Conservation (phyloP, 2,888 invertebrate genomes). For the Adelphocoris suturalis region DNA sequence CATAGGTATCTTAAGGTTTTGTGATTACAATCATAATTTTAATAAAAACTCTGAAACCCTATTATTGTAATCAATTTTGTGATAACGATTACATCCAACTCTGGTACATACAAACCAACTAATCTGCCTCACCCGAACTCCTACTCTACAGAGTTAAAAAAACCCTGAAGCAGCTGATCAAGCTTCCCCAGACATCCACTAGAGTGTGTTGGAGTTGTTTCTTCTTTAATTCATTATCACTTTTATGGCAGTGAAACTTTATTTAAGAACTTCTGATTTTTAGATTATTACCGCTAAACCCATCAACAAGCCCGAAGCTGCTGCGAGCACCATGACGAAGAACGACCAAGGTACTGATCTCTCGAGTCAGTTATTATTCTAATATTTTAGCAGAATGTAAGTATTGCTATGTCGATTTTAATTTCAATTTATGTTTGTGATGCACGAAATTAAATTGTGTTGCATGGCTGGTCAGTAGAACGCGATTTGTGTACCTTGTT, state of each 20-base stretch:
- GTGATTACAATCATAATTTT: no score
- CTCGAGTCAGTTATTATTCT: slow-evolving; percentile 39
- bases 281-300: slow-evolving; percentile 71
- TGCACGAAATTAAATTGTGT: slow-evolving; percentile 34
- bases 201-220: no score
- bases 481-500: background rate
- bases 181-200: no score
- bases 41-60: no score
- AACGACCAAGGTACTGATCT: slow-evolving; percentile 74
- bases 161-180: no score
- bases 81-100: no score
- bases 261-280: slow-evolving; percentile 57
- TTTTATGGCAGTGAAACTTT: background rate
- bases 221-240: no score
- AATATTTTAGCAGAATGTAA: slow-evolving; percentile 26
- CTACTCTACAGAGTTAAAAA: no score
- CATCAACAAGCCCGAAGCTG: slow-evolving; percentile 74
- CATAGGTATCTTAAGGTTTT: no score
- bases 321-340: slow-evolving; percentile 74
- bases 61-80: no score
- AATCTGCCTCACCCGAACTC: no score
- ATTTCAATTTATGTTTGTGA: slow-evolving; percentile 28
- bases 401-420: slow-evolving; percentile 28
- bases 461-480: slow-evolving; percentile 69
- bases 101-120: no score